phyloP scores from a whole-genome alignment of 53 echinoderm and acorn worm species.

The Apostichopus leukothele region DNA sequence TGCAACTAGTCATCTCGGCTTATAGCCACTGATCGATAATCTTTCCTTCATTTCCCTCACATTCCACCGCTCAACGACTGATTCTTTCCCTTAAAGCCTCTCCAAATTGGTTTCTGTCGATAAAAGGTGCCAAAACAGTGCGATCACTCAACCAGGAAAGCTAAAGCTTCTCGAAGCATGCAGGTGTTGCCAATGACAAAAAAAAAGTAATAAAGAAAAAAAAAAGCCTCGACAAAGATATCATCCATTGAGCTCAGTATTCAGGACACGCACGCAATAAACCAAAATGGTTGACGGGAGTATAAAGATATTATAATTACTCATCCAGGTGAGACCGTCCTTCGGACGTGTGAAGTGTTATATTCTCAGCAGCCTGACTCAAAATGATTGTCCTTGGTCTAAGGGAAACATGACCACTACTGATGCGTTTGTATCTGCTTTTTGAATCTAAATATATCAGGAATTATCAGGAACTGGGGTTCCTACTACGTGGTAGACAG shows the following conservation, averaged over 20 bases:
- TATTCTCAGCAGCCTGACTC: not conserved
- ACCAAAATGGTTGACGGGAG: not conserved
- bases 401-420: not conserved
- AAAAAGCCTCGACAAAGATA: not conserved
- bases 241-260: not conserved
- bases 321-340: conserved; percentile 42
- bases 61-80: conserved; percentile 28
- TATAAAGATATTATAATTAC: conserved; percentile 31
- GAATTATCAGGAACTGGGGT: too few relatives aligned
- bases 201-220: not conserved
- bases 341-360: conserved; percentile 23
- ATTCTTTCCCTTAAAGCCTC: conserved; percentile 29
- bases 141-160: conserved; percentile 33
- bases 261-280: not conserved
- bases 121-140: conserved; percentile 42
- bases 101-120: conserved; percentile 40
- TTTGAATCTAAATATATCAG: too few relatives aligned
- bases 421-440: too few relatives aligned
- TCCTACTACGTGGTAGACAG: too few relatives aligned
- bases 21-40: conserved; percentile 25
- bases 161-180: conserved; percentile 34
- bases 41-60: not conserved
- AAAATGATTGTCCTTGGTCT: not conserved
- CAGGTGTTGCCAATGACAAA: conserved; percentile 31
- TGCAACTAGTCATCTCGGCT: conserved; percentile 37